Evolutionary conservation across 2,797 vertebrate genomes (phyloP), one percentile per base, ranked within the genome.

Genomic region (Spheniscus humboldti): DNA sequence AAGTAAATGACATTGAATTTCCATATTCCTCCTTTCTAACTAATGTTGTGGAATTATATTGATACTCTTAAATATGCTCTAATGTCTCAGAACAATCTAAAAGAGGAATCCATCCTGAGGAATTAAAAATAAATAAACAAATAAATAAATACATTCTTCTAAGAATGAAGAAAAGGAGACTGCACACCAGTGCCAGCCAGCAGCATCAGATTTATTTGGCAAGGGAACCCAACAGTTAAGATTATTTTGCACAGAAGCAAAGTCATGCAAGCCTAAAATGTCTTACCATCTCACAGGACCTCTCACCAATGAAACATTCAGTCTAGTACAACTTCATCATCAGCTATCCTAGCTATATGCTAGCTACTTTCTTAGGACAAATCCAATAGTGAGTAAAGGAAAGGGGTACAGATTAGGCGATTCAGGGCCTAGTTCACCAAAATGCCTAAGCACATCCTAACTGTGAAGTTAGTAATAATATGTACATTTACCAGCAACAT

Each of bases 91-190:
- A 74, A 62, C 45, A 69, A 73, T 86, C 72, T 88, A 92, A 95
- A 91, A 91, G 72, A 86, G 35, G 30, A 83, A 93, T 52, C 13
- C 28, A 31, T 86, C 27, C 52, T 64, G 84, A 94, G 57, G 67
- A 94, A 47, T 8, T 35, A 66, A 55, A 86, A 84, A 31, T 16
- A 35, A 30, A 37, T 47, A 73, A 59, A 62, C 43, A 85, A 62
- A 37, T 63, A 82, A 28, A 41, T 41, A 41, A 4, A 41, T 73
- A 74, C 30, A n/a, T 83, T 68, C 66, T 72, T 87, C 67, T 83
- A 94, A 78, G 64, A 95, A 81, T 43, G 31, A 95, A 63, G 60
- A 82, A 78, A 94, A 94, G 25, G 67, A 95, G 52, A 88, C 33
- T 60, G 28, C 23, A 0, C 56, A 92, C 50, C 66, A 85, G 71